Conservation (phyloP, 2,797 vertebrate genomes). For the Coreius guichenoti region DNA sequence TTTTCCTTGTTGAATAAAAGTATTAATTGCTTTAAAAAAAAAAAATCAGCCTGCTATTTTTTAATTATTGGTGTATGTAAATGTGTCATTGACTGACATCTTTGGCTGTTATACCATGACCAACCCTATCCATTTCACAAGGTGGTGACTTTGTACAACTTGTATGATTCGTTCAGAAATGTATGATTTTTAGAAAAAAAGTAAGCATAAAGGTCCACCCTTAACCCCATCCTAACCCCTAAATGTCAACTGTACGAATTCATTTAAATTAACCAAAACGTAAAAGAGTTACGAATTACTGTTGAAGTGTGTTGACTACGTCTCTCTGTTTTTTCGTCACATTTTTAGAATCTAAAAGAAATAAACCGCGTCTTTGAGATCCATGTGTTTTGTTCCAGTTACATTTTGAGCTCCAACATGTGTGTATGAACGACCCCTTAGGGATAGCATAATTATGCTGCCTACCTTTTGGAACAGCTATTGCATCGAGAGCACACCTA, state of each 20-base stretch:
- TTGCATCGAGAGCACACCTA: neutral
- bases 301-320: neutral
- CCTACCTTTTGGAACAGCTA: neutral
- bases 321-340: neutral
- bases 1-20: neutral
- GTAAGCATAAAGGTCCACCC: neutral
- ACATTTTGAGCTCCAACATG: neutral
- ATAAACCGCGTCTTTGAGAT: neutral
- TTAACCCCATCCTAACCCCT: neutral
- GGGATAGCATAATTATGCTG: neutral
- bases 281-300: neutral
- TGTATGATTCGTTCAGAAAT: neutral
- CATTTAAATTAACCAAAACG: neutral
- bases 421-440: neutral
- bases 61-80: neutral
- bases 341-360: neutral
- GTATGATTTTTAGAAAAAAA: neutral
- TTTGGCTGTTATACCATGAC: neutral
- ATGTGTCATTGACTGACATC: neutral
- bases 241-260: neutral
- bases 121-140: neutral
- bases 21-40: neutral
- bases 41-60: too few relatives aligned
- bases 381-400: neutral
- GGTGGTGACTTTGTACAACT: neutral